These are phyloP conservation scores for Lytechinus variegatus DNA, from an alignment of 35 echinoderm and acorn worm species.

Conservation along the genomic window DNA sequence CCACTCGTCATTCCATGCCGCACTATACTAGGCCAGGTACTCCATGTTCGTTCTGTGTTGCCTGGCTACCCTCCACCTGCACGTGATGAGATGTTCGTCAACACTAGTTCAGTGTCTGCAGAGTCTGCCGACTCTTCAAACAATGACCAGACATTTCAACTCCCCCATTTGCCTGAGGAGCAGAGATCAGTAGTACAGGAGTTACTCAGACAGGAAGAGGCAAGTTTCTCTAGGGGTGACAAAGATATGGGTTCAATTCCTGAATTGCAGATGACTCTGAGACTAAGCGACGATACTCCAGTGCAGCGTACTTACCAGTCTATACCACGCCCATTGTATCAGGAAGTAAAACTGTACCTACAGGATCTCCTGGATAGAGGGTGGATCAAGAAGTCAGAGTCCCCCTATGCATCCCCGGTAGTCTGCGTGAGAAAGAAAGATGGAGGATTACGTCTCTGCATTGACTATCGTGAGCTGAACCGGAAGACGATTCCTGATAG, in stretches of 20 bases:
- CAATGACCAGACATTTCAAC: not conserved
- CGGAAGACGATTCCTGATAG: conserved; percentile 61
- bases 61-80: no score
- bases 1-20: no score
- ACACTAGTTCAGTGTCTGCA: no score
- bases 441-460: conserved; percentile 54
- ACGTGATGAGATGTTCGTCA: no score
- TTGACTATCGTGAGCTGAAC: conserved; percentile 66
- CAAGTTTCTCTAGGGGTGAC: conserved; percentile 44
- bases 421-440: conserved; percentile 74
- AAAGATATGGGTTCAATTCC: conserved; percentile 51
- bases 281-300: conserved; percentile 55
- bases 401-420: conserved; percentile 68
- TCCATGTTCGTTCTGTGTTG: no score
- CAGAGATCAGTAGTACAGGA: not conserved
- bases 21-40: no score
- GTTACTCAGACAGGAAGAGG: conserved; percentile 47
- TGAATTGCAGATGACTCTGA: conserved; percentile 60
- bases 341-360: conserved; percentile 72
- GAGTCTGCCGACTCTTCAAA: no score
- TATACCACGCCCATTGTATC: conserved; percentile 63
- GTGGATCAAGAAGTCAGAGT: conserved; percentile 65
- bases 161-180: not conserved
- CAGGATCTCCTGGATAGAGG: conserved; percentile 55
- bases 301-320: conserved; percentile 71